Evolutionary conservation across 2,113 vertebrate species (phyloP).

Genomic region (Oncorhynchus nerka): DNA sequence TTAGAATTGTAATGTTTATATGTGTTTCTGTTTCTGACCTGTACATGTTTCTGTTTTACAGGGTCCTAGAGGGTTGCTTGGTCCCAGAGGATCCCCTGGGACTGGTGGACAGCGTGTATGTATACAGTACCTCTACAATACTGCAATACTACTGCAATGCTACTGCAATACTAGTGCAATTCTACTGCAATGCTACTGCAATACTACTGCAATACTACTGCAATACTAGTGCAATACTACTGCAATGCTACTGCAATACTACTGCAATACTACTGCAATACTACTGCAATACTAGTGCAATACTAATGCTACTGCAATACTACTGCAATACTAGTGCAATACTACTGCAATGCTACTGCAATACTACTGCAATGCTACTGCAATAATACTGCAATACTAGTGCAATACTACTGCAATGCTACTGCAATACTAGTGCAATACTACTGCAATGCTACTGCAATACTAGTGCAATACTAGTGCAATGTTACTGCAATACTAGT

Average conservation of each 20-base stretch:
- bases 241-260: background rate
- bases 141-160: background rate
- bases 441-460: background rate
- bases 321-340: background rate
- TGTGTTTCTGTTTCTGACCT: constrained; percentile 1
- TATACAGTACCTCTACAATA: constrained; percentile 24
- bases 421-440: background rate
- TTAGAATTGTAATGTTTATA: background rate
- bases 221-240: background rate
- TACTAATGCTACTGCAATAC: background rate
- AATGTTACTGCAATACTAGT: background rate
- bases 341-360: background rate
- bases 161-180: constrained; percentile 12
- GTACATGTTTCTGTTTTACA: constrained; percentile 49
- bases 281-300: too few species aligned
- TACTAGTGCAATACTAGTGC: background rate
- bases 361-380: background rate
- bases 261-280: background rate
- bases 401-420: background rate
- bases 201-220: background rate
- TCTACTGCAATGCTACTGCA: background rate
- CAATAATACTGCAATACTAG: background rate
- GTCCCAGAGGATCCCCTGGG: constrained; percentile 89
- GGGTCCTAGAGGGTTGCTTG: constrained; percentile 92
- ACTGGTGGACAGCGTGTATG: constrained; percentile 89